These are phyloP conservation scores for Enteromius fasciolatus DNA, from an alignment of 2,797 vertebrate genomes.

Conservation along the genomic window DNA sequence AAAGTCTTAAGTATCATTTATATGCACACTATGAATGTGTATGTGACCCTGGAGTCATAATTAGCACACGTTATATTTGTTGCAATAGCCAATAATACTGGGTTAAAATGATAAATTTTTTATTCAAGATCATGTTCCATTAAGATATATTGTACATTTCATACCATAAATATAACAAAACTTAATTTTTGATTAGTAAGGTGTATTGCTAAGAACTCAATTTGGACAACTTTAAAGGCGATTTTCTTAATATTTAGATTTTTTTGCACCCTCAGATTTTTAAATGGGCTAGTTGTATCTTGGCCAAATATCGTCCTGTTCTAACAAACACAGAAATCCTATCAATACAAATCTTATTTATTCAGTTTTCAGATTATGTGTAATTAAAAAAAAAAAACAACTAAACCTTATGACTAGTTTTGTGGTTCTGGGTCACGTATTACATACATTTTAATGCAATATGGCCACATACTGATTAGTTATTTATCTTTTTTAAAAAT, in stretches of 20 bases:
- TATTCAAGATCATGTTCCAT: background rate
- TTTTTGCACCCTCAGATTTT: background rate
- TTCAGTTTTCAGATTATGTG: background rate
- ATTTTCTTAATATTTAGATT: no score
- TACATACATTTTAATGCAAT: background rate
- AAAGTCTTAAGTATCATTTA: slow-evolving; percentile 2
- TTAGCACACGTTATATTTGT: background rate
- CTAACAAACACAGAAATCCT: background rate
- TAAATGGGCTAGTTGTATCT: background rate
- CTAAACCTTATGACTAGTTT: background rate
- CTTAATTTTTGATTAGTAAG: background rate
- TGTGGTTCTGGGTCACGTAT: background rate
- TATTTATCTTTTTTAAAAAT: background rate
- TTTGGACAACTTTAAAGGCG: no score
- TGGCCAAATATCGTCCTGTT: background rate
- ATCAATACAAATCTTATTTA: background rate
- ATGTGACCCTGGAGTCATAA: background rate
- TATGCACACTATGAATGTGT: background rate
- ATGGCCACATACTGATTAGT: background rate
- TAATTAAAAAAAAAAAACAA: background rate
- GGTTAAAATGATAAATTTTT: no score
- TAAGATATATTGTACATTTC: background rate
- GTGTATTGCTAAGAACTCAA: no score
- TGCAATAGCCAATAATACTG: background rate
- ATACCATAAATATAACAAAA: background rate